phyloP scores from a whole-genome alignment of 2,113 vertebrate species.

The Channa maculata region DNA sequence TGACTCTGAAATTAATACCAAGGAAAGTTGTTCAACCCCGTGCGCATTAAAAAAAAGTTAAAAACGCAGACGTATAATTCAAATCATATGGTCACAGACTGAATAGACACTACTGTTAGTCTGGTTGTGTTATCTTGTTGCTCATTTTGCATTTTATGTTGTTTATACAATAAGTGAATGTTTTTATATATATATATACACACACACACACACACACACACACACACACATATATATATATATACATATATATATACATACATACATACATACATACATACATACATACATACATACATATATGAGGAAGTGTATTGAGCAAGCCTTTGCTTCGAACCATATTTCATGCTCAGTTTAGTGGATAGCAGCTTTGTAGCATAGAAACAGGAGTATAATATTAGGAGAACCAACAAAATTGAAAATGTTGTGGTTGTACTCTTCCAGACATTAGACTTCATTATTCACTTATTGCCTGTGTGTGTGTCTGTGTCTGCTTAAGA shows the following conservation, averaged over 20 bases:
- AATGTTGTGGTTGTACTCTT: slow-evolving; percentile 12
- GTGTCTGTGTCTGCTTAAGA: slow-evolving; percentile 6
- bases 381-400: neutral
- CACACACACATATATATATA: too few relatives aligned
- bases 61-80: too few relatives aligned
- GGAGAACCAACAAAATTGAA: neutral
- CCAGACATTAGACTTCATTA: slow-evolving; percentile 16
- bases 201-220: too few relatives aligned
- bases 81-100: neutral
- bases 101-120: neutral
- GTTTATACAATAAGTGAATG: neutral
- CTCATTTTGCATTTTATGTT: neutral
- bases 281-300: too few relatives aligned
- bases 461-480: neutral
- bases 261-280: too few relatives aligned
- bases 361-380: neutral
- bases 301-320: too few relatives aligned
- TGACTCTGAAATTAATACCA: neutral
- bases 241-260: too few relatives aligned
- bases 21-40: neutral
- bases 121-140: neutral
- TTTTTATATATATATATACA: too few relatives aligned
- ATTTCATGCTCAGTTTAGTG: neutral
- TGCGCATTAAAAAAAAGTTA: neutral
- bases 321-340: neutral